Evolutionary conservation across 2,888 invertebrate genomes (phyloP), one percentile per base, ranked within the genome.

Genomic region (Ctenicera cuprea): DNA sequence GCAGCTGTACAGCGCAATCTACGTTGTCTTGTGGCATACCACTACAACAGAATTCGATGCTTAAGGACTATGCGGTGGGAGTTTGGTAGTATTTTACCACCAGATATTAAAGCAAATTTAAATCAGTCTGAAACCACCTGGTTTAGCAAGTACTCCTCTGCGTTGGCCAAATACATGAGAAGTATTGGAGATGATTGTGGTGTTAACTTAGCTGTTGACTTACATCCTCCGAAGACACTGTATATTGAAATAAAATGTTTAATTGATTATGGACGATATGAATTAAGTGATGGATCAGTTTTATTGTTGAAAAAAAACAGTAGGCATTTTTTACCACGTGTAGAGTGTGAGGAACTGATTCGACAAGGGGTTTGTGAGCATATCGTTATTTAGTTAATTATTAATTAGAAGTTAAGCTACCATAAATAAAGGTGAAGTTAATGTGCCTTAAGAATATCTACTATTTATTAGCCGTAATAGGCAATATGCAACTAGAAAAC

Each of bases 61-160:
- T 91, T 99, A 20, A 91, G 94, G 80, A 92, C 94, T n/a, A 90
- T 97, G 86, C 90, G 99, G 57, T 99, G 99, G 99, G 95, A 97
- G 83, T 95, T 97, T 85, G 99, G 99, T 0, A 95, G 97, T 41
- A 94, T 97, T 57, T 86, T 99, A 67, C 98, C 98, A 0, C 86
- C 91, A 0, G 97, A 97, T 84, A 92, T 98, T 0, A 93, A 94
- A 84, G 90, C 91, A 67, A 91, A 94, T 74, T 87, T 98, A 43
- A 93, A 94, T 63, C 92, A 94, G 82, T 91, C 94, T 0, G 98
- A 98, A 89, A 90, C 94, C 33, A 90, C 92, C 71, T 99, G 97
- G 94, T 97, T 98, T 83, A 92, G 93, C 65, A 92, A 92, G 76
- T 98, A 99, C 86, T 97, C 95, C 52, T 94, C 93, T 82, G 92